Evolutionary conservation across 1,140 invertebrate species (phyloP).

Genomic region (Ips typographus): DNA sequence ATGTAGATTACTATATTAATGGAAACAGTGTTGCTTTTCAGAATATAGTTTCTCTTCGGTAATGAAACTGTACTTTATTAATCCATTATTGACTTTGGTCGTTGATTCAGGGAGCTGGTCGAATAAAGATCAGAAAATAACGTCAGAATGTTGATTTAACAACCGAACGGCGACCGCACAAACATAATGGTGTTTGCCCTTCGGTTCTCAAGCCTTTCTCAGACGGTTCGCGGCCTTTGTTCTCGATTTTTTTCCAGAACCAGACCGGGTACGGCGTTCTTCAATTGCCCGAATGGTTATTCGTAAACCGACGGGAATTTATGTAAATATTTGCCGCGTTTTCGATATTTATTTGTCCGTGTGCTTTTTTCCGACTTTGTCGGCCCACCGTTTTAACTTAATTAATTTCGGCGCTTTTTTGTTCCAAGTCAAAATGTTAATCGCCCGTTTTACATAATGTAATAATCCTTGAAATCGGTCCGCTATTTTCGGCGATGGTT

Average conservation of each 20-base stretch:
- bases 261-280: slow-evolving; percentile 16
- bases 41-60: no score
- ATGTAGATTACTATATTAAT: no score
- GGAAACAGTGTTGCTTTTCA: no score
- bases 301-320: slow-evolving; percentile 10
- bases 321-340: slow-evolving; percentile 17
- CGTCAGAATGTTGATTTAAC: slow-evolving; percentile 9
- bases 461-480: slow-evolving; percentile 10
- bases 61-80: no score
- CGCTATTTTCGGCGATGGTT: background rate
- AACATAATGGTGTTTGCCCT: slow-evolving; percentile 13
- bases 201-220: slow-evolving; percentile 16
- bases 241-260: slow-evolving; percentile 20
- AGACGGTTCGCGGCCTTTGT: slow-evolving; percentile 21
- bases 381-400: slow-evolving; percentile 11
- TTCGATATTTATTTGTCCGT: slow-evolving; percentile 17
- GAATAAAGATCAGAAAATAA: background rate
- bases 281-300: slow-evolving; percentile 15
- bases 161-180: slow-evolving; percentile 6
- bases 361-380: slow-evolving; percentile 19
- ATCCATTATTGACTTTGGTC: no score
- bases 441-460: slow-evolving; percentile 15
- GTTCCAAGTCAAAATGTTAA: slow-evolving; percentile 2
- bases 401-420: slow-evolving; percentile 14
- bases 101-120: background rate